Evolutionary conservation across 1,140 invertebrate species (phyloP).

Genomic region (Physella acuta): DNA sequence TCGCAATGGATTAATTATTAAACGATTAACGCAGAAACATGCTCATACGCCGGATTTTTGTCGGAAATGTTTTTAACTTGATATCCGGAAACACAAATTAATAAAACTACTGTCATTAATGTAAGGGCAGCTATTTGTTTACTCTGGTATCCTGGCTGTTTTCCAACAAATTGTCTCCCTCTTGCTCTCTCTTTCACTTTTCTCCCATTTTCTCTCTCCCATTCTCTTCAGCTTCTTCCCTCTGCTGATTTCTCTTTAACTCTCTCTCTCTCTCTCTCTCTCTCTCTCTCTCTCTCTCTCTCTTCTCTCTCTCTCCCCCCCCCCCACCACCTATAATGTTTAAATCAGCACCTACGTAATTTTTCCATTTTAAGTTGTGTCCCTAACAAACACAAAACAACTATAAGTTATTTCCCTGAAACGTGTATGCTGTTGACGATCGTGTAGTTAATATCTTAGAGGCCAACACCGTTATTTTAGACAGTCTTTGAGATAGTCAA

Average conservation of each 20-base stretch:
- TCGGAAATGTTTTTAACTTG: no score
- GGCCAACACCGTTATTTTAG: no score
- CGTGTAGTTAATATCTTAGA: no score
- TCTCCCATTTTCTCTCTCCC: not conserved
- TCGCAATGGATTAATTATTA: no score
- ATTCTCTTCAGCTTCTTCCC: slow-evolving; percentile 54
- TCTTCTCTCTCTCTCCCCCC: slow-evolving; percentile 65
- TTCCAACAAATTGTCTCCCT: no score
- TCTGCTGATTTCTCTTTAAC: not conserved
- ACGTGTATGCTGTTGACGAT: not conserved
- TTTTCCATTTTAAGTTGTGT: not conserved
- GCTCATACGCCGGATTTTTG: no score
- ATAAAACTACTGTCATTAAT: no score
- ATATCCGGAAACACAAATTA: no score
- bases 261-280: not conserved
- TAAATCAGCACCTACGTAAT: not conserved
- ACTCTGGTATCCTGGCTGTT: no score
- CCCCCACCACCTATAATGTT: slow-evolving; percentile 51
- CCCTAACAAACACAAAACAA: not conserved
- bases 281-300: not conserved
- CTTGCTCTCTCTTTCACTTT: not conserved
- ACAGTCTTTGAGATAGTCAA: no score
- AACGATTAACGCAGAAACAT: no score
- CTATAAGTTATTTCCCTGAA: not conserved
- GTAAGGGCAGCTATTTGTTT: no score